phyloP scores from a whole-genome alignment of 2,888 invertebrate genomes.

The Andrena praecox region DNA sequence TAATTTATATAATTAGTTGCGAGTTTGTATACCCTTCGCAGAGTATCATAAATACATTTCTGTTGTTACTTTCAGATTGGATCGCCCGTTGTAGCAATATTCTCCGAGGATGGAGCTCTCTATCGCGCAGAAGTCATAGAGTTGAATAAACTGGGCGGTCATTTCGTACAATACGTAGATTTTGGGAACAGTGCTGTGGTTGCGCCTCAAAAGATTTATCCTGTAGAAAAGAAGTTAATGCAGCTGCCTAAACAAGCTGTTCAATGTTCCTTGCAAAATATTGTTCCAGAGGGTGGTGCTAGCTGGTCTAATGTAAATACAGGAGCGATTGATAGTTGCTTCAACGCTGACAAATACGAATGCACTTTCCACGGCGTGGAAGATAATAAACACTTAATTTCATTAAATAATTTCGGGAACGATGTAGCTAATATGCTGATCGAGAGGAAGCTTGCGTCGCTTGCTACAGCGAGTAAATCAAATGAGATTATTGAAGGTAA shows the following conservation, averaged over 20 bases:
- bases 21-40: background rate
- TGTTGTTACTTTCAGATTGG: conserved; percentile 85
- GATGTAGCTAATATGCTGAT: conserved; percentile 86
- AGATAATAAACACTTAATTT: conserved; percentile 86
- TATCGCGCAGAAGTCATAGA: conserved; percentile 90
- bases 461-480: conserved; percentile 44
- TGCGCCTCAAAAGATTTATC: conserved; percentile 89
- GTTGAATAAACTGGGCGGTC: conserved; percentile 87
- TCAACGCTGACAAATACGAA: conserved; percentile 87
- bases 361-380: conserved; percentile 86
- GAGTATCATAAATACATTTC: conserved; percentile 10
- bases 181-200: conserved; percentile 91
- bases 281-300: conserved; percentile 86
- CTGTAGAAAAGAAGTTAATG: conserved; percentile 89
- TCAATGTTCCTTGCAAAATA: conserved; percentile 88
- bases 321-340: conserved; percentile 87
- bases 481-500: conserved; percentile 40
- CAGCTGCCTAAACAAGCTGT: conserved; percentile 90
- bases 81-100: conserved; percentile 89
- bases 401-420: conserved; percentile 85
- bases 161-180: conserved; percentile 91
- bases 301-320: conserved; percentile 86
- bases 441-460: conserved; percentile 85
- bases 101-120: conserved; percentile 89
- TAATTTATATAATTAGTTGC: conserved; percentile 23